Evolutionary conservation across 2,888 invertebrate species (phyloP), one percentile per base, ranked within the genome.

Genomic region (Zygaena filipendulae): DNA sequence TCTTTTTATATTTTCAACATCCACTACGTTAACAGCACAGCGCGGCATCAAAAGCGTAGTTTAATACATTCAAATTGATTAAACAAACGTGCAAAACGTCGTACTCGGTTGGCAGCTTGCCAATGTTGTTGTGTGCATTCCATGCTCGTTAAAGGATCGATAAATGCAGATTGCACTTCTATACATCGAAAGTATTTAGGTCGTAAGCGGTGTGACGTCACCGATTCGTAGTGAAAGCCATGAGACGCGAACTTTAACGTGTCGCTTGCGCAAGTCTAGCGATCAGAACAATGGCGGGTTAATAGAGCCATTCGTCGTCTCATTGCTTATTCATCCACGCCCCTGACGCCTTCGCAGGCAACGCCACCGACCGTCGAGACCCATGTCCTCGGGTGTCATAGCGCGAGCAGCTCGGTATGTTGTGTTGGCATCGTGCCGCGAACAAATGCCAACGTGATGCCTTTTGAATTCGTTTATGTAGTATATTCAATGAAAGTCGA

Each of bases 301-400:
- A 79, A 79, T 79, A 79, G 69, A 79, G 79, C 61, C 74, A 74
- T 79, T 77, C 70, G 68, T 59, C 59, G 66, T 62, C 64, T 74
- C 75, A 75, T 77, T 77, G 72, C 72, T 63, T 74, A 79, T 79
- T 75, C 75, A 71, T 75, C 67, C 70, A 75, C 79, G 75, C 79
- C 79, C 67, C 58, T 52, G 60, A 72, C 72, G 68, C 75, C 77
- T 67, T 60, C 64, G 59, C 63, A 48, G 40, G 53, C 54, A 48
- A 48, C 52, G 48, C 54, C 51, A 55, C 57, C 43, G 57, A 56
- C 57, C 43, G 57, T 50, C 56, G 59, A 64, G 62, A 69, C 66
- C 61, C 60, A 66, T 70, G 64, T 67, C 67, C 66, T 71, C 56
- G 52, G 52, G 52, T 51, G 39, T 43, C 50, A 44, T n/a, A n/a